Percentiles rank a stretch among this genome's conserved stretches.
Conservation (phyloP, 2,888 invertebrate genomes). For the Empis livida region DNA sequence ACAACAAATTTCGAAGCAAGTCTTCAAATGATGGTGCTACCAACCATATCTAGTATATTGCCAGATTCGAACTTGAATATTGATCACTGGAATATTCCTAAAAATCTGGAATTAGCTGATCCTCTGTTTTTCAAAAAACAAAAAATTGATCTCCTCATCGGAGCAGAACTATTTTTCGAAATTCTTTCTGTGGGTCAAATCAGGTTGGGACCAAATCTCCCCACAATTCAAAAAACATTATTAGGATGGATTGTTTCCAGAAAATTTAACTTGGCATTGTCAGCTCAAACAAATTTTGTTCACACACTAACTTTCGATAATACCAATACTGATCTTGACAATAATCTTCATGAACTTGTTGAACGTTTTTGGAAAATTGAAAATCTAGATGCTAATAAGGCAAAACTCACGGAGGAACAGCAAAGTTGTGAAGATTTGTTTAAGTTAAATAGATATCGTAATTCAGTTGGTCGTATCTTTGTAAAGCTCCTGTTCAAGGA, state of each 20-base stretch:
- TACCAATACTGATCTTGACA: neutral
- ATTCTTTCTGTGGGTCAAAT: slow-evolving; percentile 11
- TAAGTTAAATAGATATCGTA: slow-evolving; percentile 2
- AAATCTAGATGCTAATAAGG: slow-evolving; percentile 4
- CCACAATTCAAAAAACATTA: slow-evolving; percentile 9
- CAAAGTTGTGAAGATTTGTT: slow-evolving; percentile 8
- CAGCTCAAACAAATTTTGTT: no score
- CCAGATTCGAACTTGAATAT: neutral
- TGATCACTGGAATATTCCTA: neutral
- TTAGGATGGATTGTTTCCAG: slow-evolving; percentile 9
- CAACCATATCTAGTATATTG: neutral
- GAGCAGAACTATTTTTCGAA: slow-evolving; percentile 9
- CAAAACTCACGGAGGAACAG: slow-evolving; percentile 6
- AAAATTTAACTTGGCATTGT: neutral
- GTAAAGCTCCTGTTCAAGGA: slow-evolving; percentile 7
- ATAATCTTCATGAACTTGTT: neutral
- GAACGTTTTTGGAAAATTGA: slow-evolving; percentile 11
- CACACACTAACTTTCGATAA: no score
- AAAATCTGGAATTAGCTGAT: neutral
- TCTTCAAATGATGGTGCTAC: neutral
- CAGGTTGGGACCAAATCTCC: slow-evolving; percentile 8
- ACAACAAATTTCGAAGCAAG: neutral
- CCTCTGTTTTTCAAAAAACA: neutral
- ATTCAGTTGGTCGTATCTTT: slow-evolving; percentile 6
- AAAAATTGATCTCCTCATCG: neutral